These are phyloP conservation scores for Lumbricus terrestris DNA, from an alignment of 2,888 invertebrate species.

Conservation along the genomic window DNA sequence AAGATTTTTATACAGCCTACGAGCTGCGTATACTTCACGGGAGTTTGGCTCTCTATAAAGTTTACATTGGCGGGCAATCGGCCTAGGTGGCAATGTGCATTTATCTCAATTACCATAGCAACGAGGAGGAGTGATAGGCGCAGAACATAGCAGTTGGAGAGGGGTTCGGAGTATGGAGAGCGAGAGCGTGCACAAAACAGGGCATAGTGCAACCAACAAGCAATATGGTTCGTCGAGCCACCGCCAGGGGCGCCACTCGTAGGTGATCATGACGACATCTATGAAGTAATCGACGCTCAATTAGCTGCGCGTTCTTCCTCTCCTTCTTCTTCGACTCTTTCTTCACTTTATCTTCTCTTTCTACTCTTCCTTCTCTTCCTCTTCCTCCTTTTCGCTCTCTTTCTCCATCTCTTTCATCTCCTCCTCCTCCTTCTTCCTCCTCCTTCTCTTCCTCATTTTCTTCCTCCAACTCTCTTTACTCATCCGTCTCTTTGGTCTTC, in stretches of 20 bases:
- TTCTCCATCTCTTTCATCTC: no score
- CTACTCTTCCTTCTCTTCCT: no score
- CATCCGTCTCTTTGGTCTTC: no score
- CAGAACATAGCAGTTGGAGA: neutral
- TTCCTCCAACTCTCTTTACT: no score
- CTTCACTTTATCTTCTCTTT: no score
- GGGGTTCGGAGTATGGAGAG: neutral
- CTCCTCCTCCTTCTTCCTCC: neutral
- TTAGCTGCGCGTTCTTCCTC: neutral
- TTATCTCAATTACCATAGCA: neutral
- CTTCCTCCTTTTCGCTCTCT: no score
- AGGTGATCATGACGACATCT: neutral
- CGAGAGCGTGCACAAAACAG: neutral
- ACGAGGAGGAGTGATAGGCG: neutral
- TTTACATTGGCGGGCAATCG: neutral
- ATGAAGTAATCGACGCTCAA: neutral
- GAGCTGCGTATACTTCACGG: neutral
- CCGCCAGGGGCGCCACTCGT: slow-evolving; percentile 3
- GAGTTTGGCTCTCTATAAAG: neutral
- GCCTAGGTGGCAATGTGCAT: neutral
- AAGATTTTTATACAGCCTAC: neutral
- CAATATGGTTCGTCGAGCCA: neutral
- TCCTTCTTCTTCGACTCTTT: neutral
- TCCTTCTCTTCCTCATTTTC: neutral
- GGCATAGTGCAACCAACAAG: neutral